Base-by-base conservation (phyloP, 2,113 vertebrate genomes). In the Mellivora capensis region DNA sequence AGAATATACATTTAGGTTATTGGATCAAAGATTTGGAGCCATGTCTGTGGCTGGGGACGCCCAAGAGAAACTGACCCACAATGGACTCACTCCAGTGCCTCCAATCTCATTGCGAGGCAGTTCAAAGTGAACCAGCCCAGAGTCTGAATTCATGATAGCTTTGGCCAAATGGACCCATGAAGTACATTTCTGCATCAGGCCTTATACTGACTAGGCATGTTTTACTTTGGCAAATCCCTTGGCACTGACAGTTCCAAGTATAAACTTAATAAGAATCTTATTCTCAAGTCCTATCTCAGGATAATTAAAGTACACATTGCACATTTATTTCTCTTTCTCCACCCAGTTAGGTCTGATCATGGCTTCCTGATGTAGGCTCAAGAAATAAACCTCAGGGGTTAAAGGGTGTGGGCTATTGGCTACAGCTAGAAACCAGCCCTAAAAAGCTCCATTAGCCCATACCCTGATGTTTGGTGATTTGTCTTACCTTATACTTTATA, bases 211-310 rank as follows among this genome's bases (percentile, higher is more conserved):
- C 76, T 31, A 92, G 29, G 57, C 59, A 54, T 61, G 47, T 42
- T 91, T 96, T 87, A 72, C 37, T 80, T 90, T 74, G 47, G 74
- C 31, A 72, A 96, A 93, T 90, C 59, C 39, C 44, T 49, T 86
- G 61, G 47, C 39, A 94, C 29, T 79, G 17, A 79, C 39, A 92
- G 49, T 61, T 91, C n/a, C 21, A 23, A 91, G 12, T 49, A 47
- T 94, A 85, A 93, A 81, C 57, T 85, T 82, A 87, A 8, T 69
- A 93, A 59, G 18, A 90, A 18, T 25, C 4, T 79, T 93, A 94
- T 84, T 90, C 92, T 96, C 44, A 91, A 77, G 59, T 49, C n/a
- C 29, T 93, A 86, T 64, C 39, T 95, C 87, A 94, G 15, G 37
- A 89, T 96, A 95, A 91, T 84, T 93, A 87, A 93, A 76, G 12